Evolutionary conservation across 2,888 invertebrate species (phyloP), one percentile per base, ranked within the genome.

Genomic region (Athrips mouffetella): DNA sequence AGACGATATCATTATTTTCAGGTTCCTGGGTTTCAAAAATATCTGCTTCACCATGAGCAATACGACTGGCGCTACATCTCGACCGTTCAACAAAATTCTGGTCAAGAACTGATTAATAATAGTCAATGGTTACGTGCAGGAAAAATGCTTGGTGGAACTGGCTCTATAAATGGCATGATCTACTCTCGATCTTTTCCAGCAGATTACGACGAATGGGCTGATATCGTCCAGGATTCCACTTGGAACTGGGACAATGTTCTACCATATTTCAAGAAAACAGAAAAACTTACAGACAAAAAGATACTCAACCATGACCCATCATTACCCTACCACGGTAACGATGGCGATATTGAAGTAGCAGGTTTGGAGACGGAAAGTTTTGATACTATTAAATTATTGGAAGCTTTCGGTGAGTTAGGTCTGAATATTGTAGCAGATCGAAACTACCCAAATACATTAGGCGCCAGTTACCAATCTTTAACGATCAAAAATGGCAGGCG

Each of bases 61-160:
- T 79, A 74, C 46, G 85, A 86, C 48, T 86, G 86, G 86, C 82
- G 84, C 53, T 84, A 81, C 50, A 81, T 77, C 0, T 75, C 80
- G 0, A 63, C 67, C 0, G 55, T 79, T 52, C 76, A 83, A 41
- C 53, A 63, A 1, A 49, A 52, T 25, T 63, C 44, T 5, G 20
- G 30, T 80, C 83, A 80, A 48, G 74, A 73, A 0, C 60, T 83
- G 27, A 50, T 45, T 1, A 65, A 55, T 1, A 79, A 82, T 2
- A 61, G 58, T 1, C 76, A 81, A 62, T 59, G 57, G 18, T 83
- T 80, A 52, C 82, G 80, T 0, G 74, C 84, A 6, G 1, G 85
- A 82, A 10, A 76, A 59, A 55, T 70, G 83, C 67, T 87, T 6
- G 85, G 85, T 1, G 85, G 86, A 31, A 74, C 65, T 51, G 83